Evolutionary conservation across 2,888 invertebrate genomes (phyloP).

Genomic region (Drosophila anomalata): DNA sequence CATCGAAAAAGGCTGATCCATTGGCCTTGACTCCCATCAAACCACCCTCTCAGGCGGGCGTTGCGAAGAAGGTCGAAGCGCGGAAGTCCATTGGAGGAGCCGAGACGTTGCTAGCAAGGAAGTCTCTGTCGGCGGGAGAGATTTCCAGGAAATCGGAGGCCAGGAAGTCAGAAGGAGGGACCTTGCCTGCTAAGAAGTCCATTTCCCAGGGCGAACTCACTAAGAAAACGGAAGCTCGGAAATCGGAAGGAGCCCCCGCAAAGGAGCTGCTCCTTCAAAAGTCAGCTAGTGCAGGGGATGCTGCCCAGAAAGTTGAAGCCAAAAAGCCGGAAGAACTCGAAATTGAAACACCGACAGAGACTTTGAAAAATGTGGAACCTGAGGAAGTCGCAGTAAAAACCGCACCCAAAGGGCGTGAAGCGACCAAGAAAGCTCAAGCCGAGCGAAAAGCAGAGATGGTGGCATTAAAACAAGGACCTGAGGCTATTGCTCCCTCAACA

Average conservation of each 20-base stretch:
- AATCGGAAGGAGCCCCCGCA: neutral
- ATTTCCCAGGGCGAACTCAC: neutral
- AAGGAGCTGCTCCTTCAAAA: neutral
- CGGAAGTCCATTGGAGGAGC: slow-evolving; percentile 2
- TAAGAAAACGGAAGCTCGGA: neutral
- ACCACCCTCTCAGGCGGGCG: neutral
- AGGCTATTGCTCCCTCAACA: neutral
- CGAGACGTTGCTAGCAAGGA: neutral
- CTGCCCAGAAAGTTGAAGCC: neutral
- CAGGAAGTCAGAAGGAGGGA: neutral
- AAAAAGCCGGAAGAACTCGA: neutral
- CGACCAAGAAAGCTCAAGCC: neutral
- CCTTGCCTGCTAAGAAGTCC: neutral
- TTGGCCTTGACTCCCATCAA: neutral
- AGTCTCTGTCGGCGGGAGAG: neutral
- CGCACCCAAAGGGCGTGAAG: neutral
- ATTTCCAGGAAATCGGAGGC: neutral
- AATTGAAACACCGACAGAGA: neutral
- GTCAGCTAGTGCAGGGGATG: neutral
- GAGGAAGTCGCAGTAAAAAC: neutral
- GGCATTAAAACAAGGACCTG: neutral
- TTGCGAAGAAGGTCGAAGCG: neutral
- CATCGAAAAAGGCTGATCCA: neutral
- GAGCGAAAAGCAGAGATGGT: neutral
- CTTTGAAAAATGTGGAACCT: neutral